Evolutionary conservation across 2,113 vertebrate genomes (phyloP), one percentile per base, ranked within the genome.

Genomic region (Zapornia atra): DNA sequence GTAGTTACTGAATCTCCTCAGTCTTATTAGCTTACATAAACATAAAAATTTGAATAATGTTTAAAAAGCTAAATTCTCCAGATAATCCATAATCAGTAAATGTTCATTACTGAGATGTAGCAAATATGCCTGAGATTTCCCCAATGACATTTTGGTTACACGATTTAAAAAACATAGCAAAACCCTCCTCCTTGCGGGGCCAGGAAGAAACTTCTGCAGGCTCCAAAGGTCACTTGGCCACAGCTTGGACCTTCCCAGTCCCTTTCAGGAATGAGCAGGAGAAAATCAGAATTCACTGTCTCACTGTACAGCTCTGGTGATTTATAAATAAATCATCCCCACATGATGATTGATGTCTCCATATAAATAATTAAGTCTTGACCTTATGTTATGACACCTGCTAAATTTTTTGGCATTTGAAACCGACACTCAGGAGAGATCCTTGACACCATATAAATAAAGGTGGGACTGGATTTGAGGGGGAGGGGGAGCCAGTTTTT

Each of bases 361-460:
- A 86, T 94, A 96, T 98, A 98, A 98, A 98, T 98, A 98, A 98
- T 98, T 98, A 98, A 98, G 97, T 87, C 91, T 93, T 98, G 97
- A 98, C 98, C 98, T 98, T 97, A 97, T 94, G 96, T 98, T 97
- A 94, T 97, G 95, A 96, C 95, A 97, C 96, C 97, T 97, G 96
- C 97, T 97, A 97, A 96, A 94, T 97, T 96, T 97, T 97, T 92
- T 68, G 90, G 93, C 84, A 44, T 77, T 89, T 61, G 96, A 92
- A 98, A 96, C 76, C 86, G 89, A 89, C 10, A 53, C 68, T 73
- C 15, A 11, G 81, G 85, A 83, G 97, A 96, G 86, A 88, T 95
- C 81, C 92, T 95, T 97, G 92, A 93, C 92, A 86, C 53, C 4
- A 8, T 80, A 82, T 70, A 86, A 88, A 82, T 71, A 84, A 93